Evolutionary conservation across 1,140 invertebrate genomes (phyloP).

Genomic region (Melitaea cinxia): DNA sequence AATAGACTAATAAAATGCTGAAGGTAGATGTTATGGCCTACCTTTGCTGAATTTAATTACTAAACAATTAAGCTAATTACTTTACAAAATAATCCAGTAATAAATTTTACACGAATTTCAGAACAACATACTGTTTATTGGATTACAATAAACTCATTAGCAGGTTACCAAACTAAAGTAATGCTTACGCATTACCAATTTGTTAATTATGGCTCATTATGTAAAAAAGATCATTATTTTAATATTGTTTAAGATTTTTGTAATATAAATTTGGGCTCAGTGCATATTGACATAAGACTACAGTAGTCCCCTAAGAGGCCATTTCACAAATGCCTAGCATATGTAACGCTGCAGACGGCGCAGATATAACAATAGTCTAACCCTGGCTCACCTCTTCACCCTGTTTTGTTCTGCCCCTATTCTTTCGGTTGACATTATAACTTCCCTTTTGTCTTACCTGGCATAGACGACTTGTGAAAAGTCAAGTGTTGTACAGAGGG

Average conservation of each 20-base stretch:
- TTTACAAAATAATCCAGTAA: not conserved
- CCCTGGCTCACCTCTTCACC: constrained; percentile 59
- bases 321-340: not conserved
- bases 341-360: constrained; percentile 16
- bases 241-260: no score
- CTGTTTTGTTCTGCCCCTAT: constrained; percentile 63
- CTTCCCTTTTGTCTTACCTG: constrained; percentile 58
- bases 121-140: constrained; percentile 5
- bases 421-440: constrained; percentile 69
- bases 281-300: no score
- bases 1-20: not conserved
- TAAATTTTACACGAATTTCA: not conserved
- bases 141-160: constrained; percentile 7
- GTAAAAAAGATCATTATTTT: constrained; percentile 4
- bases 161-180: not conserved
- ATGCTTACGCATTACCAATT: not conserved
- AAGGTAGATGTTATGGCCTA: not conserved
- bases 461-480: constrained; percentile 48
- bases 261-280: no score
- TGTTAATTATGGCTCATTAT: not conserved
- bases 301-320: no score
- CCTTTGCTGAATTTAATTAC: not conserved
- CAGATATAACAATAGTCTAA: constrained; percentile 54
- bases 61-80: not conserved
- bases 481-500: constrained; percentile 38